Conservation (phyloP, 1,140 invertebrate species). For the Drosophila sucinea region DNA sequence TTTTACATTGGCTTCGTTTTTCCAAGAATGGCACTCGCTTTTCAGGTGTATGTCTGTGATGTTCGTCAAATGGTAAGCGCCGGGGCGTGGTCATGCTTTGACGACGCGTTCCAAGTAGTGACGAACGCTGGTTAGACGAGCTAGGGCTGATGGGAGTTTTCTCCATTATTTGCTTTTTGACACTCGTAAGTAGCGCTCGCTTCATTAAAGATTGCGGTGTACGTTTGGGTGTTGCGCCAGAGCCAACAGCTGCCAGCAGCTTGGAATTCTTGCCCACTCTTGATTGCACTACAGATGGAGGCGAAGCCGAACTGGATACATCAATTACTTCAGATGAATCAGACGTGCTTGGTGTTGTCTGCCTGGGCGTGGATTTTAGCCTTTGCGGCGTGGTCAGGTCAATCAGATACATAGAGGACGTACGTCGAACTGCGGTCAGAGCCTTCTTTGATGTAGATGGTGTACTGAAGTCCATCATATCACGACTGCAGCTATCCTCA, state of each 20-base stretch:
- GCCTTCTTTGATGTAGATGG: slow-evolving; percentile 70
- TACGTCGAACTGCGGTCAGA: slow-evolving; percentile 19
- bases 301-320: slow-evolving; percentile 38
- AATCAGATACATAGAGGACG: slow-evolving; percentile 70
- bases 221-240: slow-evolving; percentile 55
- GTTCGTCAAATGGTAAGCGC: slow-evolving; percentile 49
- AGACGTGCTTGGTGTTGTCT: slow-evolving; percentile 43
- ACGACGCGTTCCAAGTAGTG: slow-evolving; percentile 31
- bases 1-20: slow-evolving; percentile 18
- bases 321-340: slow-evolving; percentile 60
- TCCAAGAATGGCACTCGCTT: slow-evolving; percentile 4
- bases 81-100: slow-evolving; percentile 45
- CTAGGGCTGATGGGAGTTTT: slow-evolving; percentile 17
- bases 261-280: slow-evolving; percentile 35
- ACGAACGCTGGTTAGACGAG: slow-evolving; percentile 2
- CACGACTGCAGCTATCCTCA: slow-evolving; percentile 67
- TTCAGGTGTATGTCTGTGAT: slow-evolving; percentile 25
- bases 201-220: slow-evolving; percentile 76
- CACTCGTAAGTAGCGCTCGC: slow-evolving; percentile 67
- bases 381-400: slow-evolving; percentile 74
- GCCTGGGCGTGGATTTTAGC: slow-evolving; percentile 43
- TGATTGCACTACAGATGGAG: slow-evolving; percentile 14
- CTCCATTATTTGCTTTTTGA: slow-evolving; percentile 59
- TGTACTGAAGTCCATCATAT: slow-evolving; percentile 56
- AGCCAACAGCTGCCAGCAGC: slow-evolving; percentile 14